Base-by-base conservation (phyloP, 2,113 vertebrate species). In the Caretta caretta region DNA sequence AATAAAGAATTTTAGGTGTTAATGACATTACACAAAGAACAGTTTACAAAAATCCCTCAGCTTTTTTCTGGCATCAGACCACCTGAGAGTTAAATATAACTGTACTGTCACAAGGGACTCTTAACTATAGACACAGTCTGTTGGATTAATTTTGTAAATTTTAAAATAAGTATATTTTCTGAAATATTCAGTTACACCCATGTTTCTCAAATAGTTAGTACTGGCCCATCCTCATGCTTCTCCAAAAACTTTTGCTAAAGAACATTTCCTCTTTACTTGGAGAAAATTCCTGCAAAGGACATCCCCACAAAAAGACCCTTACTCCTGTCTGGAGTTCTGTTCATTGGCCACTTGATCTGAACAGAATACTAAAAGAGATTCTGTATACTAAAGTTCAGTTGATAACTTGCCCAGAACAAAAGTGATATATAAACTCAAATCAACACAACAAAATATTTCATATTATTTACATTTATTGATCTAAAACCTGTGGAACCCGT, bases 1-100 rank as follows among this genome's bases (percentile, higher is more conserved):
- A 92, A 95, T 29, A 80, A 85, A 94, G 50, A 79, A 93, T 8
- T 50, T 93, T 80, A 89, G n/a, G 22, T 92, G 22, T 87, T 57
- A 97, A 57, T 54, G 48, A 85, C 25, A 25, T 48, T 20, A 76
- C 17, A 42, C 31, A 84, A 84, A 84, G 29, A 80, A 90, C 14
- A 81, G 54, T 20, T 90, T 69, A 69, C 5, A 8, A 65, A 38
- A 53, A 35, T 20, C 79, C 80, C 62, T 57, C 13, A 50, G n/a
- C 8, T 17, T 17, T 35, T 88, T 25, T 92, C 29, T 86, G 88
- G 62, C 35, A 25, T 42, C 11, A 76, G 42, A 27, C 46, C 12
- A 78, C 22, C 24, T 46, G 42, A 48, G 4, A 78, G 12, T 27
- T 78, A 48, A 78, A 78, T 48, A 25, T 48, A 78, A 6, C n/a